Evolutionary conservation across 2,797 vertebrate species (phyloP), one percentile per base, ranked within the genome.

Genomic region (Siniperca undulata): DNA sequence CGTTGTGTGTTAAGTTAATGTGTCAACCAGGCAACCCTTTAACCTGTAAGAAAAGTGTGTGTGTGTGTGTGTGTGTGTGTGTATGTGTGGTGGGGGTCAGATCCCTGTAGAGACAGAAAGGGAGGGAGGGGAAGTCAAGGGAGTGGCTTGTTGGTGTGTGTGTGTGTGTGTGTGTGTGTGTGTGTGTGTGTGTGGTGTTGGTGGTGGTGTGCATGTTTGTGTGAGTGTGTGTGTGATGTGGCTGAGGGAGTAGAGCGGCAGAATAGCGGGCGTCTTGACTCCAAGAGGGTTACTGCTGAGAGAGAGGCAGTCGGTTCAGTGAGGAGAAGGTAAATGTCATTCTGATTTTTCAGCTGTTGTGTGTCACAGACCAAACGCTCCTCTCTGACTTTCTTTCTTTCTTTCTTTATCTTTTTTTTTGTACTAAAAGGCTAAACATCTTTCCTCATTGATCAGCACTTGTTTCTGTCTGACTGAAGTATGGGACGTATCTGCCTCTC

Each of bases 81-180:
- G 70, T 60, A 68, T 27, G 62, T 46, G 62, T n/a, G 13, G 69
- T n/a, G 78, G 79, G 85, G 80, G 72, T 83, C 65, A 82, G 80
- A 83, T 90, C 89, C 76, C 87, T 73, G 69, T 89, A 86, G 93
- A 92, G 91, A 89, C 89, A 82, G 86, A 91, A 78, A 78, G 88
- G 85, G 91, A 94, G 86, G 86, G 91, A 92, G 88, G 90, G 92
- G 92, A 93, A 94, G 91, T 92, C 52, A 84, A 86, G 88, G 92
- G 93, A 93, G 94, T 91, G 92, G 94, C 93, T 71, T 94, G 86
- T 89, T 88, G 83, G 86, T 89, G 64, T 87, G 55, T 87, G 70
- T 90, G 84, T 85, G 82, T 83, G 77, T 62, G 77, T 80, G 68
- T 81, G 64, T 81, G 81, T 64, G 59, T 62, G 58, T 56, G 74